Percentiles rank a stretch among this genome's conserved stretches.
Conservation (phyloP, 2,113 vertebrate genomes). For the Carettochelys insculpta region DNA sequence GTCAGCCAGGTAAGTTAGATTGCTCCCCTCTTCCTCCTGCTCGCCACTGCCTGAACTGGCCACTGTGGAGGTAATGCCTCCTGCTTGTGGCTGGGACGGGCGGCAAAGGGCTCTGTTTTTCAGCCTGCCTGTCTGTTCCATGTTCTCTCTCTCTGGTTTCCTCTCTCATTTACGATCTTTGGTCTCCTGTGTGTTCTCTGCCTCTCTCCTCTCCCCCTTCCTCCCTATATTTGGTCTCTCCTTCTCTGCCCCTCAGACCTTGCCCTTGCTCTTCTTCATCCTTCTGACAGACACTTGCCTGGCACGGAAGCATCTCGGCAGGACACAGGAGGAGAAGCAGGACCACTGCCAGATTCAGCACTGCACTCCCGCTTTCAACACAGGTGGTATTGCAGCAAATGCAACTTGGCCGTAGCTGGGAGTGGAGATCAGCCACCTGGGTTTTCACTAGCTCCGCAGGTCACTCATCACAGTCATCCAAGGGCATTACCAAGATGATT, state of each 20-base stretch:
- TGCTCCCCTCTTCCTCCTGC: not conserved
- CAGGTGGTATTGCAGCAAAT: not conserved
- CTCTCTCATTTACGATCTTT: not conserved
- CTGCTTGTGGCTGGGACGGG: not conserved
- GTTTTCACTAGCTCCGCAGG: not conserved
- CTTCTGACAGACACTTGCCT: not conserved
- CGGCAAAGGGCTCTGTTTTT: not conserved
- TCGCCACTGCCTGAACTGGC: not conserved
- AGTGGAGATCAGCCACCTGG: not conserved
- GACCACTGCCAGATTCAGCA: not conserved
- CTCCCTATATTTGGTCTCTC: not conserved
- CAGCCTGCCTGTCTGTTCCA: rapidly evolving
- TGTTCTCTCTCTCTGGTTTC: not conserved
- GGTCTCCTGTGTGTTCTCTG: too few species aligned
- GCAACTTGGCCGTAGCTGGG: not conserved
- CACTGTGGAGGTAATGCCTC: not conserved
- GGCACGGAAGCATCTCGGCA: not conserved
- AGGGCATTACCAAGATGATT: not conserved
- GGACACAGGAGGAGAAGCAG: not conserved
- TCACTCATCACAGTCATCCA: not conserved
- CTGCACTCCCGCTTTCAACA: not conserved
- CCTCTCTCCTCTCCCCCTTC: not conserved
- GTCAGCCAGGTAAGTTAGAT: not conserved
- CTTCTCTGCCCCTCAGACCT: not conserved
- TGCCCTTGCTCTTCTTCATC: not conserved